Percentiles rank a stretch among this genome's conserved stretches.
These are phyloP conservation scores for Notodonta dromedarius DNA, from an alignment of 2,888 invertebrate genomes.

Conservation along the genomic window DNA sequence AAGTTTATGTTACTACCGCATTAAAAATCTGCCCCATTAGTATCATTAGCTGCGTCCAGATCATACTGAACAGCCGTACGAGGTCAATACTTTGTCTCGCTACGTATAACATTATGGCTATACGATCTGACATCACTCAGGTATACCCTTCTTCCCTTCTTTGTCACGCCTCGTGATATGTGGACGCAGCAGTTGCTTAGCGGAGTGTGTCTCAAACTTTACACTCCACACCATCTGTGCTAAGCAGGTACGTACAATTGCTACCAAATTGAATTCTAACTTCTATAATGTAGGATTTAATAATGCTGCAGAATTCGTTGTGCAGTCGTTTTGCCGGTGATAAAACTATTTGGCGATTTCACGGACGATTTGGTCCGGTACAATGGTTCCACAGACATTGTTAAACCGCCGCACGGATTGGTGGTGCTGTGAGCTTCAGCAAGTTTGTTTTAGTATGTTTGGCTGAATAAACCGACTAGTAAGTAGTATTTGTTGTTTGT, in stretches of 20 bases:
- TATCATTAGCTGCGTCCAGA: too few relatives aligned
- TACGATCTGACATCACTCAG: too few relatives aligned
- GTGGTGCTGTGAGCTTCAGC: not conserved
- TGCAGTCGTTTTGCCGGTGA: not conserved
- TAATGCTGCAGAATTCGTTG: constrained; percentile 7
- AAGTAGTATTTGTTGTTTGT: not conserved
- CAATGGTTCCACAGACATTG: not conserved
- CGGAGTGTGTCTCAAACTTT: constrained; percentile 18
- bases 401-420: not conserved
- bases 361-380: not conserved
- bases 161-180: too few relatives aligned
- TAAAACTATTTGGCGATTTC: constrained; percentile 4
- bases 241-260: constrained; percentile 39
- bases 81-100: too few relatives aligned
- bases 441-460: not conserved
- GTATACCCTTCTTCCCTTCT: too few relatives aligned
- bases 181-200: too few relatives aligned
- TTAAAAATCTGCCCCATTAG: too few relatives aligned
- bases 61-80: too few relatives aligned
- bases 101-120: too few relatives aligned
- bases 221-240: constrained; percentile 14
- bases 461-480: not conserved
- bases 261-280: constrained; percentile 55
- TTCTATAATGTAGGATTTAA: constrained; percentile 50
- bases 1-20: too few relatives aligned